A percentile compares a stretch with the other conserved stretches of the same genome.
Evolutionary conservation across 53 echinoderm and acorn worm genomes (phyloP).

Genomic region (Crossaster papposus): DNA sequence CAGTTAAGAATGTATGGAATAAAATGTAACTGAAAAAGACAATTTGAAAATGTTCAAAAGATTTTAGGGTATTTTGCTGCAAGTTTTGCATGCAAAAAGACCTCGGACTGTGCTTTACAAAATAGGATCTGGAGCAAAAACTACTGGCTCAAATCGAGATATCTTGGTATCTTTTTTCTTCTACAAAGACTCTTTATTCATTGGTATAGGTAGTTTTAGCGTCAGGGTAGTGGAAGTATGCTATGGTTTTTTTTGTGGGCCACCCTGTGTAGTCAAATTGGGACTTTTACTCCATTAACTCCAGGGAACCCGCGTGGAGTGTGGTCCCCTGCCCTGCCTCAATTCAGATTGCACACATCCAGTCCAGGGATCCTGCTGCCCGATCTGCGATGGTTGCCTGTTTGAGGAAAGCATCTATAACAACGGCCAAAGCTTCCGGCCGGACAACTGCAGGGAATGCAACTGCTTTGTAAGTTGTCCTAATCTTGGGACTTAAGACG

Average conservation of each 20-base stretch:
- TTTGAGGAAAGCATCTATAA: constrained; percentile 94
- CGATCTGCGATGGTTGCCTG: constrained; percentile 83
- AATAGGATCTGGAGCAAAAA: too few relatives aligned
- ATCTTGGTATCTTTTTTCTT: too few relatives aligned
- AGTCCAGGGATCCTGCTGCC: constrained; percentile 90
- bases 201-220: too few relatives aligned
- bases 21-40: too few relatives aligned
- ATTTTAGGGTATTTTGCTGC: background rate
- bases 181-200: too few relatives aligned
- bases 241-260: too few relatives aligned
- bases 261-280: background rate
- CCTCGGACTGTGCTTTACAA: too few relatives aligned
- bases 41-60: background rate
- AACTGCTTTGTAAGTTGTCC: constrained; percentile 74
- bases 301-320: constrained; percentile 74
- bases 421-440: constrained; percentile 85
- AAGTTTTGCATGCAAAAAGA: background rate
- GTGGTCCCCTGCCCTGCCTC: constrained; percentile 74
- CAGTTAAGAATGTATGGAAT: too few relatives aligned
- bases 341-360: constrained; percentile 85
- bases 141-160: too few relatives aligned
- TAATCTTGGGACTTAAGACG: background rate
- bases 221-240: too few relatives aligned
- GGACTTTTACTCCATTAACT: background rate
- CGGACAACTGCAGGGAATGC: constrained; percentile 89